Evolutionary conservation across 2,888 invertebrate species (phyloP), one percentile per base, ranked within the genome.

Genomic region (Eilema griseolum): DNA sequence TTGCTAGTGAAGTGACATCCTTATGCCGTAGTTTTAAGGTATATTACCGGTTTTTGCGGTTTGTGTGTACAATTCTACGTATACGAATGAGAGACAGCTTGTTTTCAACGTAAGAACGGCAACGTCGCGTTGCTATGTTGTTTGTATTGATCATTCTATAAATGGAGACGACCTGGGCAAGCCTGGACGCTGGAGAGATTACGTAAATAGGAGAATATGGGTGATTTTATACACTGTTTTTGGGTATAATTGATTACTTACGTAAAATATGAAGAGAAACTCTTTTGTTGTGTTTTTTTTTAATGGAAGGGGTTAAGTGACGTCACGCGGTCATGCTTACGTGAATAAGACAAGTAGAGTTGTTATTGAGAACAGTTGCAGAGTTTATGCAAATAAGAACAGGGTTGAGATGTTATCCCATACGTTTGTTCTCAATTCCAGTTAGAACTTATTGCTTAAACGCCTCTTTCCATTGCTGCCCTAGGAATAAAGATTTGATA

Each of bases 61-160:
- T 74, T 63, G n/a, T 23, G 23, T 26, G 28, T 28, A 37, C 28
- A 70, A 61, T 74, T 57, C 20, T 72, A 71, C 73, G 70, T 72
- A 59, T 57, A 63, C 23, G 37, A 68, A 64, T 74, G 71, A 79
- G 79, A 79, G 79, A 71, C 65, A 52, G 75, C 76, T 79, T 90
- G 89, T 91, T 89, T 88, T 89, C 81, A 76, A 86, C 31, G 83
- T 73, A 86, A 86, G 89, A 86, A 78, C 88, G 91, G 91, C 91
- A 91, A 91, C 91, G 87, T 83, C 85, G 90, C 91, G 68, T 72
- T 66, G 72, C 71, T 60, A 68, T 75, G 76, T 80, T 84, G 79
- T 81, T 82, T 83, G 85, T 91, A 92, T 92, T 87, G 92, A 92
- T 92, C 89, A 88, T 85, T 84, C 90, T 91, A 90, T 89, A 89